Base-by-base conservation (phyloP, 2,113 vertebrate genomes). In the Sitta europaea region DNA sequence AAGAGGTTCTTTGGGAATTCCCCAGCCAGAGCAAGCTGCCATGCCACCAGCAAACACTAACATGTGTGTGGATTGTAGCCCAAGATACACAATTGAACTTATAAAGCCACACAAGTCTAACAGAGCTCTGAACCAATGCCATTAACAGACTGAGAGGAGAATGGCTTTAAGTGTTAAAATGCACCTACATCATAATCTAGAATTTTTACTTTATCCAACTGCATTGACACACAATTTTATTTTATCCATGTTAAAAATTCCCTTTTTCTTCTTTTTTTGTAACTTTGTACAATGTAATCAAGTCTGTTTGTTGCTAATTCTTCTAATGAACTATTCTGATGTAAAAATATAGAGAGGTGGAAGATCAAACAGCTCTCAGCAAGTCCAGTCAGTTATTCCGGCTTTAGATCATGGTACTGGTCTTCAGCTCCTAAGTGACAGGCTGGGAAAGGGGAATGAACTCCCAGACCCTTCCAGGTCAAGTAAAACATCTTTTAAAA, bases 61-160 rank as follows among this genome's bases (percentile, higher is more conserved):
- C 36, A n/a, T 0, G 0, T 18, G 54, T 14, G 82, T 42, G 53
- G 67, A 16, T 53, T 9, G 1, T 0, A 48, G 38, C 36, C 76
- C 38, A 62, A 25, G 28, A 33, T 23, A n/a, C 29, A n/a, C 21
- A 66, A 43, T 42, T 47, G 29, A 62, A 12, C 27, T 59, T 10
- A 16, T 10, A 82, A 61, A 92, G 38, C 61, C 35, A 51, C 33
- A 7, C 2, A 22, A 78, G 25, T 12, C 35, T 27, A 19, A 66
- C 23, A 33, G 14, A 20, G 31, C 40, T 66, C 45, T 50, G 45
- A 93, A 33, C 11, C 29, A 47, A 42, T 28, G 31, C 36, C 86
- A n/a, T n/a, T 14, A 61, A 35, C 25, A 53, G 51, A 28, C 75
- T 48, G 11, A 25, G 35, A 68, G 1, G 11, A 68, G 33, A 79